phyloP scores from a whole-genome alignment of 2,888 invertebrate genomes.

The Drosophila mayaguana region DNA sequence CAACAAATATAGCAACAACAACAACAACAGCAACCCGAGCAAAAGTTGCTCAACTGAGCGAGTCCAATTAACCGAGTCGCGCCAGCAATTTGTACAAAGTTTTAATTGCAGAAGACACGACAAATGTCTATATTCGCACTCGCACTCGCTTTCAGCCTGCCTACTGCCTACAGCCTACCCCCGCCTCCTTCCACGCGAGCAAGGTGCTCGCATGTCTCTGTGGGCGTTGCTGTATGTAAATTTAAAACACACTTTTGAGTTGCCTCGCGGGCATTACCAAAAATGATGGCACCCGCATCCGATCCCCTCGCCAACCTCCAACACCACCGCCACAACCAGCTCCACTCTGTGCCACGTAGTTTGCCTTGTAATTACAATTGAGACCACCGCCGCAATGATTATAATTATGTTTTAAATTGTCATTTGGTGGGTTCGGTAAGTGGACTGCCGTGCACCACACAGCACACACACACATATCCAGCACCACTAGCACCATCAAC shows the following conservation, averaged over 20 bases:
- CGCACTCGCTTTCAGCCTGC: conserved; percentile 6
- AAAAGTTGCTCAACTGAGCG: conserved; percentile 21
- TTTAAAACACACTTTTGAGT: conserved; percentile 68
- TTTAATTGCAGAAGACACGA: conserved; percentile 67
- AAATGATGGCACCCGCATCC: conserved; percentile 44
- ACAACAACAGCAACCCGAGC: conserved; percentile 1
- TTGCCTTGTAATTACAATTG: conserved; percentile 76
- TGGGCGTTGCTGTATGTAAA: conserved; percentile 68
- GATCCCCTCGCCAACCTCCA: not conserved
- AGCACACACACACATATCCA: not conserved
- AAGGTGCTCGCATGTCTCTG: conserved; percentile 40
- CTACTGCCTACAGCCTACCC: not conserved
- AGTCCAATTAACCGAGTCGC: conserved; percentile 45
- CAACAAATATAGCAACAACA: conserved; percentile 15
- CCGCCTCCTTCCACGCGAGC: not conserved
- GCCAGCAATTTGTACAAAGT: conserved; percentile 54
- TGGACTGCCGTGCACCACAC: conserved; percentile 9
- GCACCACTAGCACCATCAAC: not conserved
- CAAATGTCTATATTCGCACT: conserved; percentile 55
- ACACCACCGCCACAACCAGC: not conserved
- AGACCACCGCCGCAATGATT: conserved; percentile 75
- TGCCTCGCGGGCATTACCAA: conserved; percentile 76
- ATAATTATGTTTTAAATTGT: conserved; percentile 80
- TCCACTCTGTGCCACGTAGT: conserved; percentile 49
- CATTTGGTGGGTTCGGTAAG: conserved; percentile 45